A percentile compares a stretch with the other conserved stretches of the same genome.
Evolutionary conservation across 2,113 vertebrate species (phyloP).

Genomic region (Lophotis ruficrista): DNA sequence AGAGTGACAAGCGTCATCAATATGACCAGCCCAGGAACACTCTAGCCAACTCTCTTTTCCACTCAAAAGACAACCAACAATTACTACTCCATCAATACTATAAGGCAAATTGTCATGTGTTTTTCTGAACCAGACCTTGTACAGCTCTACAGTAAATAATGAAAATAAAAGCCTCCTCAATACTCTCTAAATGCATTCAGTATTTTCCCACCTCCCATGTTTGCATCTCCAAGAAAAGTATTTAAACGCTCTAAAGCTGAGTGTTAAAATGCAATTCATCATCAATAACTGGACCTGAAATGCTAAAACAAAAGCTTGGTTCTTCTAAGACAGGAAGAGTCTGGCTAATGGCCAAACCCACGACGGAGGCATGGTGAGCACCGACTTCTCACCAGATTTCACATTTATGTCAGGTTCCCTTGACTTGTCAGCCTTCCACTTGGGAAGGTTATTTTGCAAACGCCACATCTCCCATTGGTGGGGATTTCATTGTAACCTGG

Average conservation of each 20-base stretch:
- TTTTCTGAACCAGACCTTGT: neutral
- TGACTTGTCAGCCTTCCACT: neutral
- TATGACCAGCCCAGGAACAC: neutral
- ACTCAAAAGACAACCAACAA: neutral
- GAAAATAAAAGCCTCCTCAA: neutral
- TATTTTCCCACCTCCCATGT: neutral
- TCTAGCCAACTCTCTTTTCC: neutral
- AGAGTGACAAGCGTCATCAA: neutral
- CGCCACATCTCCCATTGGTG: neutral
- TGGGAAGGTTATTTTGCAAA: neutral
- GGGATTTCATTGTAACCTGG: neutral
- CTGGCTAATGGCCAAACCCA: neutral
- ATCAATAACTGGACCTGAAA: neutral
- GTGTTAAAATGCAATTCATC: neutral
- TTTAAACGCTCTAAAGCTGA: neutral
- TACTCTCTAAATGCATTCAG: neutral
- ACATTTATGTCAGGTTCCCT: neutral
- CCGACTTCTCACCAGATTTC: neutral
- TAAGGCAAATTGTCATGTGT: neutral
- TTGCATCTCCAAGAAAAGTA: neutral
- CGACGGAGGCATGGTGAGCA: neutral
- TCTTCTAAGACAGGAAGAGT: neutral
- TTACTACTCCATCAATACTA: neutral
- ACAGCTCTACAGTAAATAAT: neutral
- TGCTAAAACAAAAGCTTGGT: neutral